Percentiles rank a stretch among this genome's conserved stretches.
Evolutionary conservation across 2,888 invertebrate genomes (phyloP).

Genomic region (Rhamnusium bicolor): DNA sequence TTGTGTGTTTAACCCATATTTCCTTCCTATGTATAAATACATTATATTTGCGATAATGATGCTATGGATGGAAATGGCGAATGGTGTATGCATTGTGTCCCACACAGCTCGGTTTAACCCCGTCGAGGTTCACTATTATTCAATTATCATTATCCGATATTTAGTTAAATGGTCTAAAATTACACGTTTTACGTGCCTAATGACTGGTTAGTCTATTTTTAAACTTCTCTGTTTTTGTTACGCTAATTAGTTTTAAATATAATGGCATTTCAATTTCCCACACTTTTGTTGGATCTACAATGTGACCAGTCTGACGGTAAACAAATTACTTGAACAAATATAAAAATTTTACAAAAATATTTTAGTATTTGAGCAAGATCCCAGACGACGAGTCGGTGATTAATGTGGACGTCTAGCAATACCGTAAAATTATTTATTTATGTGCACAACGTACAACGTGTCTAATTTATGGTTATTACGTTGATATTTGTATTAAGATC

Average conservation of each 20-base stretch:
- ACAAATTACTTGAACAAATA: background rate
- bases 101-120: constrained; percentile 16
- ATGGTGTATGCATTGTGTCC: constrained; percentile 1
- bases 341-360: constrained; percentile 7
- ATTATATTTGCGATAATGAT: background rate
- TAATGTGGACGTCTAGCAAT: no score
- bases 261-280: constrained; percentile 45
- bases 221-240: constrained; percentile 48
- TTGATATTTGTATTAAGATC: no score
- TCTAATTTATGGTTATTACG: no score
- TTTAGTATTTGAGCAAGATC: background rate
- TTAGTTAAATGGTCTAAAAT: constrained; percentile 41
- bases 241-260: constrained; percentile 53
- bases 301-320: background rate
- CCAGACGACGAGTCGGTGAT: no score
- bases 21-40: constrained; percentile 10
- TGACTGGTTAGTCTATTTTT: constrained; percentile 49
- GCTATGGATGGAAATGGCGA: background rate
- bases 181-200: constrained; percentile 48
- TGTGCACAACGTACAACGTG: no score
- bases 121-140: constrained; percentile 14
- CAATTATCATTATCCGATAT: constrained; percentile 34
- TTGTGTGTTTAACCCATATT: constrained; percentile 16
- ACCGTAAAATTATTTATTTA: no score
- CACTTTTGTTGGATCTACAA: constrained; percentile 5